These are phyloP conservation scores for Macaca nemestrina DNA, from an alignment of 2,113 vertebrate species.

Conservation along the genomic window DNA sequence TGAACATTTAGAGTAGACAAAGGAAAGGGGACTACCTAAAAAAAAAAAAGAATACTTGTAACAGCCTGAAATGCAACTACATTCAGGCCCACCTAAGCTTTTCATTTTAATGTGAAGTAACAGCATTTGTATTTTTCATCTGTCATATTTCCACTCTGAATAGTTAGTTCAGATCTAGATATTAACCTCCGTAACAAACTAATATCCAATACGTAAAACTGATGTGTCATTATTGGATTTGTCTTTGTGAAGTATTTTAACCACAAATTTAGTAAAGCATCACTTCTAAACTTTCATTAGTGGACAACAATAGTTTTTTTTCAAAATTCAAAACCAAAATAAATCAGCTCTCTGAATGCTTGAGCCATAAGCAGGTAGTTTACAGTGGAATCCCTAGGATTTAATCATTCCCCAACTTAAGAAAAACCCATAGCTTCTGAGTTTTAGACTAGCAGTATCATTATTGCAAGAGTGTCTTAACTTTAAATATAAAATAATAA, in stretches of 20 bases:
- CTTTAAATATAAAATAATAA: background rate
- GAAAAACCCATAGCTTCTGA: background rate
- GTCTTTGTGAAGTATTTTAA: background rate
- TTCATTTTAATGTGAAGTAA: background rate
- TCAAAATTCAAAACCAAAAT: background rate
- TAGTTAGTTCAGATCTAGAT: background rate
- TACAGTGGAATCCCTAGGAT: background rate
- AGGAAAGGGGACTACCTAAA: background rate
- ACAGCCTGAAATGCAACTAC: background rate
- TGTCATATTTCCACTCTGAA: background rate
- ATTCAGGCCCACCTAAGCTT: background rate
- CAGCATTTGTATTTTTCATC: background rate
- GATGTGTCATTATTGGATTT: background rate
- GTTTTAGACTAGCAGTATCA: background rate
- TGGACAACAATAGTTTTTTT: background rate
- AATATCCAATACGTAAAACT: background rate
- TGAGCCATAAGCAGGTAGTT: background rate
- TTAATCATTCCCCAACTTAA: background rate
- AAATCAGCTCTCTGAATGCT: background rate
- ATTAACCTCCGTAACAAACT: background rate
- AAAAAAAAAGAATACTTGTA: background rate
- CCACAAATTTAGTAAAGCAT: background rate
- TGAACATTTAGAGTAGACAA: background rate
- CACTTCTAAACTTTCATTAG: background rate
- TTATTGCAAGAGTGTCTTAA: background rate